Conservation (phyloP, 2,797 vertebrate species). For the Catharus ustulatus region DNA sequence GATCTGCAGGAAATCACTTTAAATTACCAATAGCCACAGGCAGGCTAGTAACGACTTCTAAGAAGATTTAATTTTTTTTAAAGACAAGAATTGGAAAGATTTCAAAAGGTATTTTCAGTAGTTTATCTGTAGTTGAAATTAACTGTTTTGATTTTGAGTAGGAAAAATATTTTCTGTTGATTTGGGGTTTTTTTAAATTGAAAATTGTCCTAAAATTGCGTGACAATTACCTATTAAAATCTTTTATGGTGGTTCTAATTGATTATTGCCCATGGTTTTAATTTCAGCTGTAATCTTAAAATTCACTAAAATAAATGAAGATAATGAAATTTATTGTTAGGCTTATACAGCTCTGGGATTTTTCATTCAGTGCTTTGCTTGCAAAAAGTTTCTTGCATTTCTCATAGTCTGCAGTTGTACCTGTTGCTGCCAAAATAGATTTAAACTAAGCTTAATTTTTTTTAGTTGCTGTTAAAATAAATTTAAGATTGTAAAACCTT, state of each 20-base stretch:
- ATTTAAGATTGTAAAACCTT: background rate
- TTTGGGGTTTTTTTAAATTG: background rate
- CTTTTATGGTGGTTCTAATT: background rate
- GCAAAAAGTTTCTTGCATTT: background rate
- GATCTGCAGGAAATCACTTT: conserved; percentile 54
- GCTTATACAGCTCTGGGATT: background rate
- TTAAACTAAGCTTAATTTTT: background rate
- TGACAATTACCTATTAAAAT: background rate
- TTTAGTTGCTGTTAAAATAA: background rate
- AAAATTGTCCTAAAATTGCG: background rate
- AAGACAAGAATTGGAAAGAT: conserved; percentile 7
- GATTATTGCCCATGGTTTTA: background rate
- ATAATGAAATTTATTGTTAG: background rate
- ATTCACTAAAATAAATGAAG: background rate
- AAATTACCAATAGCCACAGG: conserved; percentile 31
- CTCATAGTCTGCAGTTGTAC: background rate
- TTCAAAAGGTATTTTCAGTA: conserved; percentile 43
- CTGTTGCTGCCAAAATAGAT: background rate
- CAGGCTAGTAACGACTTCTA: conserved; percentile 33
- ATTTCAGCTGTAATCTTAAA: background rate
- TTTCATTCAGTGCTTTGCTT: background rate
- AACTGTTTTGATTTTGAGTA: background rate
- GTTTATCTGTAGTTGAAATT: conserved; percentile 7
- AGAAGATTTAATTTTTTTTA: conserved; percentile 34
- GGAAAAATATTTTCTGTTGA: background rate